Evolutionary conservation across 2,797 vertebrate species (phyloP), one percentile per base, ranked within the genome.

Genomic region (Danionella dracula): DNA sequence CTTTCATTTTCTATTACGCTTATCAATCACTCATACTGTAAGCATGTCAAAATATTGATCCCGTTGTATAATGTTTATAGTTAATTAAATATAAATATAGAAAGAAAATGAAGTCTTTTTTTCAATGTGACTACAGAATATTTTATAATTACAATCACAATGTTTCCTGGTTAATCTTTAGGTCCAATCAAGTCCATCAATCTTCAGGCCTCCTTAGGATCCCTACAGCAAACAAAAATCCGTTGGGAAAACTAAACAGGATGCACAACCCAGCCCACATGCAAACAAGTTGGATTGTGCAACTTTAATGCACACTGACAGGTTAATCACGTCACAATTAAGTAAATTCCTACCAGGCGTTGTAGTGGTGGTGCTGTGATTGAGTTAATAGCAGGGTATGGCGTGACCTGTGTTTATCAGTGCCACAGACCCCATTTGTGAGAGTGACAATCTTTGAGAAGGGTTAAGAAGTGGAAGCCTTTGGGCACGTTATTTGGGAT

Each of bases 271-370:
- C 51, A 31, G 23, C 35, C 32, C 16, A 51, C 45, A 71, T 23
- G 31, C 44, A 17, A 37, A 45, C 8, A 74, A 88, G 84, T 81
- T 83, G 90, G 91, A 90, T 92, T 93, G 91, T 85, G 86, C 92
- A 84, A 86, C 86, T 85, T 90, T 94, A 93, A 96, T 94, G 91
- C 92, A 90, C 92, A 90, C 91, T 94, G 94, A 97, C 93, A 97
- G 94, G 90, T 94, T 94, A 97, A 97, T 94, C 92, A 94, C 85
- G 88, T 92, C 89, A 93, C 93, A 94, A 96, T 97, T 96, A 96
- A 93, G 90, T 92, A 93, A 94, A 96, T 94, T 92, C 92, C 93
- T 93, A 94, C 93, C 93, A 96, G 93, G 94, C 92, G 93, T 86
- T 87, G 73, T 88, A 77, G 92, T 91, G 82, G 89, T 88, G 86